These are phyloP conservation scores for Meta bourneti DNA, from an alignment of 2,888 invertebrate genomes.

Conservation along the genomic window DNA sequence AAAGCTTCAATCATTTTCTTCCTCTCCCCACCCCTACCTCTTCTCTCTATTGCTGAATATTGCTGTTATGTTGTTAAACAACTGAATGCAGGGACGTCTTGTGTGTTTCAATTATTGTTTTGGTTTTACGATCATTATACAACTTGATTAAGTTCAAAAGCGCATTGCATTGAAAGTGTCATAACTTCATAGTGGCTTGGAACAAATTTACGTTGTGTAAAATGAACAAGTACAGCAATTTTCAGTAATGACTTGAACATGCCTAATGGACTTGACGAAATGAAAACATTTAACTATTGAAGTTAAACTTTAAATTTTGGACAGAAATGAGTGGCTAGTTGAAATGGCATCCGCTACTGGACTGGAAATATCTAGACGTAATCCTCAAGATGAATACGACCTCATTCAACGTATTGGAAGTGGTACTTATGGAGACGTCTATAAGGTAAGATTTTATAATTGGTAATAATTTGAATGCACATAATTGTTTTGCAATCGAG, in stretches of 20 bases:
- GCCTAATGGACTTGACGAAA: neutral
- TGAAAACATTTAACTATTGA: neutral
- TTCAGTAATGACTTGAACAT: conserved; percentile 14
- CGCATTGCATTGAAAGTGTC: neutral
- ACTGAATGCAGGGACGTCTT: conserved; percentile 28
- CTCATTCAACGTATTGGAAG: conserved; percentile 99
- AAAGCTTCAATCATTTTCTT: conserved; percentile 22
- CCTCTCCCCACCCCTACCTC: neutral
- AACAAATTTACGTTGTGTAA: neutral
- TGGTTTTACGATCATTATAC: neutral
- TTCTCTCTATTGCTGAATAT: conserved; percentile 23
- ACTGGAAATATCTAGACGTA: conserved; percentile 75
- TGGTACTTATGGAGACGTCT: conserved; percentile 99
- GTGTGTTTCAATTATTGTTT: conserved; percentile 2
- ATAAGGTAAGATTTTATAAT: conserved; percentile 87
- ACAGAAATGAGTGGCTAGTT: conserved; percentile 40
- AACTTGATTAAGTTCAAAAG: neutral
- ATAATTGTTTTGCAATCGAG: neutral
- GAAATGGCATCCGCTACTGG: conserved; percentile 73
- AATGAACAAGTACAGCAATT: neutral
- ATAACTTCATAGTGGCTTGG: neutral
- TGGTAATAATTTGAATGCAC: neutral
- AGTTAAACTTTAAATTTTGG: conserved; percentile 11
- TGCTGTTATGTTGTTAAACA: conserved; percentile 57
- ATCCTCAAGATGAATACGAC: conserved; percentile 99